Base-by-base conservation (phyloP, 2,888 invertebrate genomes). In the Scotopteryx bipunctaria region DNA sequence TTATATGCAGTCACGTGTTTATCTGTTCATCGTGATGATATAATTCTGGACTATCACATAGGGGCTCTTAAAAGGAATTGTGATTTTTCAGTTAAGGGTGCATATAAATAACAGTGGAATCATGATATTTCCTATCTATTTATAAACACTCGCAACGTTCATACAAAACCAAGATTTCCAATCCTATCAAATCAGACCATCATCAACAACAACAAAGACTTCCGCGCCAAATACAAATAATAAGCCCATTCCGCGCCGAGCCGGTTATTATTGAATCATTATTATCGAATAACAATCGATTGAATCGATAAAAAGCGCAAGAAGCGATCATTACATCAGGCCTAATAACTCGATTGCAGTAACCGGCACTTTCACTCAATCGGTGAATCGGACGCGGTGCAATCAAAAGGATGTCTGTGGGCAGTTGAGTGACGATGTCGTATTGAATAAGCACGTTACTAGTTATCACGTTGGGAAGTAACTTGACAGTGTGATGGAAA, bases 301-400 rank as follows among this genome's bases (percentile, higher is more conserved):
- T 71, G 41, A 43, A 53, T 75, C 73, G 70, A 71, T 70, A 83
- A 84, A 83, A 83, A 83, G 69, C 76, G 71, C 75, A 80, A 74
- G 68, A 71, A 79, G 68, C 69, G 69, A 70, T 73, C 72, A 80
- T 88, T 87, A 86, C 84, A 78, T 83, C 83, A 80, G 74, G 65
- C 76, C 79, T 81, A 83, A 83, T 82, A 83, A 78, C 74, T 79
- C 71, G 75, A 77, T 83, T 85, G 85, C 75, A 73, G 81, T 82
- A 85, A 84, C 83, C 69, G 71, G 57, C 69, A 85, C 89, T 88
- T 88, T 88, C 89, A 82, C 87, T 81, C 65, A 76, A 70, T 76
- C 66, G 68, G 70, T 69, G 68, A 67, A 61, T 57, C 57, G 43
- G 42, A 45, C 43, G 42, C 52, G 60, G 67, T 64, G 73, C 74